A percentile compares a stretch with the other conserved stretches of the same genome.
Conservation (phyloP, 2,113 vertebrate species). For the Stigmatopora nigra region DNA sequence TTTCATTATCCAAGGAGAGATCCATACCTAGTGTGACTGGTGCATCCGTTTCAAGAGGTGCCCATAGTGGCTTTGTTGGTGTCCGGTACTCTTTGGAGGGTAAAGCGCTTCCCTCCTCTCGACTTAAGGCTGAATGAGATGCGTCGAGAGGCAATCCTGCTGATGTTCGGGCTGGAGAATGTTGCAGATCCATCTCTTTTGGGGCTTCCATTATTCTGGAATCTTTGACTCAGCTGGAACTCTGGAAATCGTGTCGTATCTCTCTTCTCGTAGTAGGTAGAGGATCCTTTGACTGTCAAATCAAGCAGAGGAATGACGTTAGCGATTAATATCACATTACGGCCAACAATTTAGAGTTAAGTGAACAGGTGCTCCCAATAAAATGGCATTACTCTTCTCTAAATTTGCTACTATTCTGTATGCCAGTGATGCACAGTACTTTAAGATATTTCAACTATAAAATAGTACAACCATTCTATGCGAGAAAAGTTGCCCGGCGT, state of each 20-base stretch:
- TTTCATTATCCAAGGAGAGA: not conserved
- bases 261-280: conserved; percentile 12
- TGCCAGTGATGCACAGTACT: not conserved
- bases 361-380: not conserved
- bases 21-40: conserved; percentile 81
- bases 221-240: not conserved
- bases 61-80: conserved; percentile 66
- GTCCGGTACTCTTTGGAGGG: conserved; percentile 34
- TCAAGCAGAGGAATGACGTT: not conserved
- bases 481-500: not conserved
- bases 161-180: conserved; percentile 20
- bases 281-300: not conserved
- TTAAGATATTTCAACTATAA: not conserved
- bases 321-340: not conserved
- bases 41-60: conserved; percentile 80
- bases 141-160: conserved; percentile 14
- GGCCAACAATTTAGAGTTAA: not conserved
- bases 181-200: conserved; percentile 26
- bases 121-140: conserved; percentile 21
- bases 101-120: conserved; percentile 30
- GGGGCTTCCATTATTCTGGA: conserved; percentile 6
- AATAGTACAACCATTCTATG: not conserved
- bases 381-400: not conserved
- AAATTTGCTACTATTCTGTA: not conserved
- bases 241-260: not conserved